Conservation (phyloP, 2,888 invertebrate genomes). For the Caenorhabditis sp. region DNA sequence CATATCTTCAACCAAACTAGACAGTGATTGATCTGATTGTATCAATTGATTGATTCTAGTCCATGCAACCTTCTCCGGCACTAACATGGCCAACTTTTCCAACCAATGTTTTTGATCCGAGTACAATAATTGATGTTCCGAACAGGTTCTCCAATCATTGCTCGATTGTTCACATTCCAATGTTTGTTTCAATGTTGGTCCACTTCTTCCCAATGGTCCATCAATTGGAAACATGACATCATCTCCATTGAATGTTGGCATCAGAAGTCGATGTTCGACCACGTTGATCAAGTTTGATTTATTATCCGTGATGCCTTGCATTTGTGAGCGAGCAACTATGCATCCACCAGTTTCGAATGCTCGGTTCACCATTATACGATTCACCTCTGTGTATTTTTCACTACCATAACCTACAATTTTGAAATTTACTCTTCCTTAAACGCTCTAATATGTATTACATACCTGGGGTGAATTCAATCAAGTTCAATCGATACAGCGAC, state of each 20-base stretch:
- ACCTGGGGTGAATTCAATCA: constrained; percentile 57
- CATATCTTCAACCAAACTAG: not conserved
- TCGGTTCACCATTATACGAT: constrained; percentile 55
- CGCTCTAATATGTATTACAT: not conserved
- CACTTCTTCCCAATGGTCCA: constrained; percentile 57
- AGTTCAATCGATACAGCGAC: constrained; percentile 50
- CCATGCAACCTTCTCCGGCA: constrained; percentile 43
- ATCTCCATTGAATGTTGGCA: constrained; percentile 61
- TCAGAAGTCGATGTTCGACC: constrained; percentile 55
- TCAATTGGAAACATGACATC: constrained; percentile 64
- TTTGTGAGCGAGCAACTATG: constrained; percentile 53
- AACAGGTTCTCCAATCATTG: constrained; percentile 42
- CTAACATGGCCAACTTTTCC: constrained; percentile 41
- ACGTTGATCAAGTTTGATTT: constrained; percentile 46
- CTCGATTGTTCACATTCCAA: constrained; percentile 42
- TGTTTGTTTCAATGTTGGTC: constrained; percentile 51
- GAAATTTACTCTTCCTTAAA: not conserved
- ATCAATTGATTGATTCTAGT: constrained; percentile 31
- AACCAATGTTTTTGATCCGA: constrained; percentile 53
- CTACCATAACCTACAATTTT: constrained; percentile 43
- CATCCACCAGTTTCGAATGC: constrained; percentile 58
- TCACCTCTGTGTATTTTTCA: constrained; percentile 60
- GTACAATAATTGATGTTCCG: constrained; percentile 48
- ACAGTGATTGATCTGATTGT: constrained; percentile 7
- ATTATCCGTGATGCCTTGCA: constrained; percentile 58